Percentiles rank a stretch among this genome's conserved stretches.
Conservation (phyloP, 2,888 invertebrate genomes). For the Drosophila infuscata region DNA sequence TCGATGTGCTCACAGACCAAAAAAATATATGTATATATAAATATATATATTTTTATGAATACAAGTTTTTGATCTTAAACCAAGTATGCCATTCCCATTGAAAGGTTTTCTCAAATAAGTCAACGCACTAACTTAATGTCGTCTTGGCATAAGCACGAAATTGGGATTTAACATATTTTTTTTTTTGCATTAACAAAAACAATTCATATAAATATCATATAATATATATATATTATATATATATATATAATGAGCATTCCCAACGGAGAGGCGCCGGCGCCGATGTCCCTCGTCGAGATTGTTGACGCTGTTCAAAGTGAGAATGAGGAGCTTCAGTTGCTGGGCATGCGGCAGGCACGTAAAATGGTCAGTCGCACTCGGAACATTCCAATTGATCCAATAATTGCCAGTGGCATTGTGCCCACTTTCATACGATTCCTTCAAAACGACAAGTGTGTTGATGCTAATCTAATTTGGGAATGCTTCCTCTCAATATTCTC, state of each 20-base stretch:
- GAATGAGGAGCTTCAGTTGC: constrained; percentile 88
- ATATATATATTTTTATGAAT: too few relatives aligned
- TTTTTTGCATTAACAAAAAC: background rate
- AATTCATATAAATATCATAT: background rate
- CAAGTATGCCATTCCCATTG: background rate
- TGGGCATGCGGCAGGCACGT: constrained; percentile 92
- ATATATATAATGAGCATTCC: background rate
- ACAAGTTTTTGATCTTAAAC: background rate
- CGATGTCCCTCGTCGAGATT: constrained; percentile 90
- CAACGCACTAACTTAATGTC: background rate
- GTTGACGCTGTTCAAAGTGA: constrained; percentile 89
- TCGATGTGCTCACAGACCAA: constrained; percentile 84
- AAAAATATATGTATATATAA: too few relatives aligned
- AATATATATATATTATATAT: background rate
- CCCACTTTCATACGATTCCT: constrained; percentile 93
- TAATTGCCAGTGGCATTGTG: constrained; percentile 94
- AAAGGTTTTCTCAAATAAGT: background rate
- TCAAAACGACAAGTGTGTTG: constrained; percentile 89
- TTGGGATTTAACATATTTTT: background rate
- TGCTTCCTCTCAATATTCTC: constrained; percentile 6
- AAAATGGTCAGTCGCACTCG: constrained; percentile 94
- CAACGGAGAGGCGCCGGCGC: constrained; percentile 84
- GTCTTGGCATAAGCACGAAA: background rate
- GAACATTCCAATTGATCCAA: constrained; percentile 94
- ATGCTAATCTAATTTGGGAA: background rate